Percentiles rank a stretch among this genome's conserved stretches.
phyloP scores from a whole-genome alignment of 2,113 vertebrate genomes.

The Pelodiscus sinensis region DNA sequence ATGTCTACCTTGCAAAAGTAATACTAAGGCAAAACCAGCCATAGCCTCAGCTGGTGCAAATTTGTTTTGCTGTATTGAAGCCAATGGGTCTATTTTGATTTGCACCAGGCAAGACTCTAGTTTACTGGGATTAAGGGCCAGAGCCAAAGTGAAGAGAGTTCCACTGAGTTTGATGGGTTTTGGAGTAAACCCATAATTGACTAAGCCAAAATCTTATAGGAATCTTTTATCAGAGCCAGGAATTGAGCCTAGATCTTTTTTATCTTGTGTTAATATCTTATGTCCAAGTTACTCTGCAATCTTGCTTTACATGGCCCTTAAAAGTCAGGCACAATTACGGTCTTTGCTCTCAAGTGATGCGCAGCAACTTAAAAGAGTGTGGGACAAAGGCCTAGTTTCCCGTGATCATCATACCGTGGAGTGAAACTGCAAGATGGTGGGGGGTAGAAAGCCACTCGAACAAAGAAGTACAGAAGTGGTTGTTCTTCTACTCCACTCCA shows the following conservation, averaged over 20 bases:
- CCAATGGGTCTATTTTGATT: not conserved
- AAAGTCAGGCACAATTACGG: not conserved
- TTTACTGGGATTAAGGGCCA: not conserved
- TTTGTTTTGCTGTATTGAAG: not conserved
- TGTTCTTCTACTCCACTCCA: not conserved
- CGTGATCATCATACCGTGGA: not conserved
- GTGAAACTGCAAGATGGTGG: not conserved
- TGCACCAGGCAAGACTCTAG: not conserved
- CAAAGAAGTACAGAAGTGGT: not conserved
- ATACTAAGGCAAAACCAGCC: not conserved
- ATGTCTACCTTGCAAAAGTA: not conserved
- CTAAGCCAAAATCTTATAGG: not conserved
- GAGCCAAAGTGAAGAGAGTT: not conserved
- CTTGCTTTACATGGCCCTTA: not conserved
- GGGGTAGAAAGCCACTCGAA: not conserved
- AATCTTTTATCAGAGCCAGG: not conserved
- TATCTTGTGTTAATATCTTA: not conserved
- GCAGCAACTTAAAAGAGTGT: not conserved
- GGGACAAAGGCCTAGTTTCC: not conserved
- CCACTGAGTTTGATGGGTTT: not conserved
- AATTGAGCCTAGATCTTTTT: not conserved
- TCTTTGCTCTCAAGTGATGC: not conserved
- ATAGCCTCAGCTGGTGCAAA: accelerated
- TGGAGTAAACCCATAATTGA: accelerated
- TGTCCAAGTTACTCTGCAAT: accelerated